Percentiles rank a stretch among this genome's conserved stretches.
Evolutionary conservation across 2,113 vertebrate genomes (phyloP).

Genomic region (Corydoras maculifer): DNA sequence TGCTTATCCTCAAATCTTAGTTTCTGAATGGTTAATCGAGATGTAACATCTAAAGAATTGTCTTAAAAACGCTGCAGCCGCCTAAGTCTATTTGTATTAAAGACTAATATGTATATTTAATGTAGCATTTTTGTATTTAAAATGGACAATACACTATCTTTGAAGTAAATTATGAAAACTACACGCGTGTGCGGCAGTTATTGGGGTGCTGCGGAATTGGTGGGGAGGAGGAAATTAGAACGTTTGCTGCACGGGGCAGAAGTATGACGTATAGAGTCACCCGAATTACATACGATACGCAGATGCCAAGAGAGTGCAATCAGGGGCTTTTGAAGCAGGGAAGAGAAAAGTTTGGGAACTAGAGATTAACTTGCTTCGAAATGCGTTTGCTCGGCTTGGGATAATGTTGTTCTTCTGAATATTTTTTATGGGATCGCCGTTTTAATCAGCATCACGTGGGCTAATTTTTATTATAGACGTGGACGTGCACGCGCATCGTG

Average conservation of each 20-base stretch:
- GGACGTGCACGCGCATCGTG: conserved; percentile 15
- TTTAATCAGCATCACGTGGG: not conserved
- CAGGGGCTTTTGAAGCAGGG: too few species aligned
- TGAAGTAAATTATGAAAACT: conserved; percentile 98
- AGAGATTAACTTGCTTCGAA: too few species aligned
- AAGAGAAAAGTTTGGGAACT: too few species aligned
- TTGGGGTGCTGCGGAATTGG: conserved; percentile 53
- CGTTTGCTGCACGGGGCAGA: too few species aligned
- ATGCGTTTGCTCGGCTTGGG: not conserved
- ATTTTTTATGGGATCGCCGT: not conserved
- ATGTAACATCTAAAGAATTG: conserved; percentile 73
- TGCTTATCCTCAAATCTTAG: conserved; percentile 75
- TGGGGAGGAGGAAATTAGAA: not conserved
- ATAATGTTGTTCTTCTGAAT: too few species aligned
- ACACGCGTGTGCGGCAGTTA: conserved; percentile 86
- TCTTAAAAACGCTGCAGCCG: conserved; percentile 80
- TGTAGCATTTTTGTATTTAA: conserved; percentile 99
- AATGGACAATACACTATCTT: conserved; percentile 98
- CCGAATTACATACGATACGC: too few species aligned
- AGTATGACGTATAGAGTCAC: too few species aligned
- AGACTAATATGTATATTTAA: conserved; percentile 99
- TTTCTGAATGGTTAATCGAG: conserved; percentile 80
- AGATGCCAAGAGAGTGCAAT: too few species aligned
- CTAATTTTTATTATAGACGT: too few species aligned
- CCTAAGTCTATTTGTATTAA: conserved; percentile 92